A percentile compares a stretch with the other conserved stretches of the same genome.
These are phyloP conservation scores for Lissonota sp. DNA, from an alignment of 2,888 invertebrate species.

Conservation along the genomic window DNA sequence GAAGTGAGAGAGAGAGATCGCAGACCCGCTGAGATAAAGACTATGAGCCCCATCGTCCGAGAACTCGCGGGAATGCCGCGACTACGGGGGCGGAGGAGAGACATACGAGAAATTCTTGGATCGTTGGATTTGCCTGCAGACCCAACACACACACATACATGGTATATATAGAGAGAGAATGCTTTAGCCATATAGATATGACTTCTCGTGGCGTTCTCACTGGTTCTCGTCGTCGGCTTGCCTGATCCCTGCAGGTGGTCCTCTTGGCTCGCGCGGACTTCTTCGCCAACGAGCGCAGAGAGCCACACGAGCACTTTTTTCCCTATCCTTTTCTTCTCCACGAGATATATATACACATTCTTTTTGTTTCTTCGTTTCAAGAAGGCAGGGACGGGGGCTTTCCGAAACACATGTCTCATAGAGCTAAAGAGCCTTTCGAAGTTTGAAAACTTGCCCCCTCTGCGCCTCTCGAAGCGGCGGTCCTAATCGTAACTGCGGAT, in stretches of 20 bases:
- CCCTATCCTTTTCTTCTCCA: conserved; percentile 7
- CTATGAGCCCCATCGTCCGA: conserved; percentile 35
- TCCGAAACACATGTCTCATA: conserved; percentile 15
- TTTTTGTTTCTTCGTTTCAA: conserved; percentile 42
- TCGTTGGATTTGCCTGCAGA: conserved; percentile 61
- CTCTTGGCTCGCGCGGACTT: conserved; percentile 36
- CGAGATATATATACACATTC: conserved; percentile 14
- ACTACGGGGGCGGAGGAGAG: conserved; percentile 1
- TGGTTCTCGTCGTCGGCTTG: conserved; percentile 43
- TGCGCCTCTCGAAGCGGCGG: neutral
- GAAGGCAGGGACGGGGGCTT: conserved; percentile 39
- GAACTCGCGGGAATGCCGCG: conserved; percentile 51
- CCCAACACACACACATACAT: conserved; percentile 31
- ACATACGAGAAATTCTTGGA: conserved; percentile 38
- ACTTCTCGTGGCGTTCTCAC: conserved; percentile 25
- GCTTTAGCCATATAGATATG: conserved; percentile 33
- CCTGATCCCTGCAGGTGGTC: conserved; percentile 64
- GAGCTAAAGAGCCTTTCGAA: neutral
- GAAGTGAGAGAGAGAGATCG: neutral
- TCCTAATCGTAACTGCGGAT: neutral
- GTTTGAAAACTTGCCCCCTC: conserved; percentile 13
- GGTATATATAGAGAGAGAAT: conserved; percentile 4
- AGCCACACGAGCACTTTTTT: conserved; percentile 7
- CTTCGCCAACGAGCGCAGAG: conserved; percentile 15
- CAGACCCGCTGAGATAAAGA: conserved; percentile 56